These are phyloP conservation scores for Echinometra lucunter DNA, from an alignment of 53 echinoderm and acorn worm genomes.

Conservation along the genomic window DNA sequence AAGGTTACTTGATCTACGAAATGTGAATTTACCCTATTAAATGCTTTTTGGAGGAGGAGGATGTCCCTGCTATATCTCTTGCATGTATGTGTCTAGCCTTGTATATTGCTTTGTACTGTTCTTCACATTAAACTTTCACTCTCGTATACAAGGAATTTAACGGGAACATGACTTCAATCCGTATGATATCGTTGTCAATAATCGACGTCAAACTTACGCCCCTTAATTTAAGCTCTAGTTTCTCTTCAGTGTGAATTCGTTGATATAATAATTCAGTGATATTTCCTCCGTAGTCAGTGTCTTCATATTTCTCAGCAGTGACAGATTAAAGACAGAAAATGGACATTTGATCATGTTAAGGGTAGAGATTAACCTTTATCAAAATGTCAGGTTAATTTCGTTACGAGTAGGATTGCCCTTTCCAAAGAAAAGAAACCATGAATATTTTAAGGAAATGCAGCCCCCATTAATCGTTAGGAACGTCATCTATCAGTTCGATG, in stretches of 20 bases:
- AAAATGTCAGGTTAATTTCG: background rate
- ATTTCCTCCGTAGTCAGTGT: background rate
- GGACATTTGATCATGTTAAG: background rate
- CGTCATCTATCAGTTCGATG: background rate
- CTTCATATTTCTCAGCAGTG: background rate
- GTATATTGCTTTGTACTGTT: no score
- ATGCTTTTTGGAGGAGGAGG: no score
- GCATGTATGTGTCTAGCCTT: no score
- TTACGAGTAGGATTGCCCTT: background rate
- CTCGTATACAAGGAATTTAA: no score
- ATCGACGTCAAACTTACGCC: no score
- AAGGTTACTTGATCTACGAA: no score
- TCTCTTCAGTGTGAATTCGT: background rate
- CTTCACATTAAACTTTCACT: no score
- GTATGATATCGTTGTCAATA: no score
- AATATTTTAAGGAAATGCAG: background rate
- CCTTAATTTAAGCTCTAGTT: no score
- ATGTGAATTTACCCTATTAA: no score
- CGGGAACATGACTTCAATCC: no score
- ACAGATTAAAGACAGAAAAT: background rate
- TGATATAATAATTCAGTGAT: background rate
- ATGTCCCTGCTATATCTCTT: no score
- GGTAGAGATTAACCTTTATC: background rate
- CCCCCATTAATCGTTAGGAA: background rate
- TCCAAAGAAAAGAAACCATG: background rate